These are phyloP conservation scores for Oreochromis niloticus DNA, from an alignment of 2,113 vertebrate species.

Conservation along the genomic window DNA sequence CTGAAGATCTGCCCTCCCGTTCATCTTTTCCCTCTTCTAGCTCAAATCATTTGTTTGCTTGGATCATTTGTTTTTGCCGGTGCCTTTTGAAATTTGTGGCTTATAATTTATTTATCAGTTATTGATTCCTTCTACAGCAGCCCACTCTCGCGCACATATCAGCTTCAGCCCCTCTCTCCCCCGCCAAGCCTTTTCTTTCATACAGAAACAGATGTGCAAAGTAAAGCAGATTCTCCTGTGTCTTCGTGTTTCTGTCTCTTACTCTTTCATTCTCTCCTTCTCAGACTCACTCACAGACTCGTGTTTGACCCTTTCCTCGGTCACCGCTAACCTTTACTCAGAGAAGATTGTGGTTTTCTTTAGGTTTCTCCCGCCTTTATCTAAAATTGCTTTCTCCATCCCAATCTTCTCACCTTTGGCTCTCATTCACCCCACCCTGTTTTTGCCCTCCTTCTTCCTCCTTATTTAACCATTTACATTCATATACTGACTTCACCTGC, in stretches of 20 bases:
- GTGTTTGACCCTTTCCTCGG: not conserved
- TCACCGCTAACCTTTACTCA: conserved; percentile 45
- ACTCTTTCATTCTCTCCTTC: not conserved
- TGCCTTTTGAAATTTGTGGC: conserved; percentile 51
- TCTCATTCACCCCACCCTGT: not conserved
- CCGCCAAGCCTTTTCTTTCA: not conserved
- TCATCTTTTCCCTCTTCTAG: not conserved
- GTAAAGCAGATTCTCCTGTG: not conserved
- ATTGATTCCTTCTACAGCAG: conserved; percentile 44
- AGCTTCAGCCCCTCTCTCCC: not conserved
- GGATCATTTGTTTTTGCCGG: conserved; percentile 16
- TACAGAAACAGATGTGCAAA: not conserved
- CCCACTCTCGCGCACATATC: not conserved
- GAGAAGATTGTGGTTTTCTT: conserved; percentile 18
- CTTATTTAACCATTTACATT: conserved; percentile 18
- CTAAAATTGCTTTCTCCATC: conserved; percentile 6
- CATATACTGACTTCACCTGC: conserved; percentile 32
- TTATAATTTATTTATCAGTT: conserved; percentile 60
- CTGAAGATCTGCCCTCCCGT: not conserved
- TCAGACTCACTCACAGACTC: not conserved
- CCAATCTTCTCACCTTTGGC: not conserved
- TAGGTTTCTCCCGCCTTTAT: conserved; percentile 14
- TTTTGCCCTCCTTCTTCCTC: not conserved
- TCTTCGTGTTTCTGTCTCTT: not conserved
- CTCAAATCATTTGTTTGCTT: not conserved